Conservation (phyloP, 2,888 invertebrate genomes). For the Melinaea marsaeus region DNA sequence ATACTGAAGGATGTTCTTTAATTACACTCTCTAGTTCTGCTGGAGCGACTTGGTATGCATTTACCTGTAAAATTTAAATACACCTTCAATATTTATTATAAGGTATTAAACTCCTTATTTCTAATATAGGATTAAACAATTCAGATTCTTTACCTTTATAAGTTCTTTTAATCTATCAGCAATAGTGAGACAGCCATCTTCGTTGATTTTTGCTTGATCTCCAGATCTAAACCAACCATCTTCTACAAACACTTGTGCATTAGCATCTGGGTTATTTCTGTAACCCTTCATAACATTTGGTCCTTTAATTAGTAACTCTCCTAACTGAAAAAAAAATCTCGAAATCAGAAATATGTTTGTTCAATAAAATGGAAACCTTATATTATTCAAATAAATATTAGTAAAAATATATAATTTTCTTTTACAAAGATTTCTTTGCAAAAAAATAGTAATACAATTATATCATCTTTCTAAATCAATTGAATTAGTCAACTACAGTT, state of each 20-base stretch:
- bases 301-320: constrained; percentile 86
- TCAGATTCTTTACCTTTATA: constrained; percentile 80
- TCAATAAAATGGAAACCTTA: too few species aligned
- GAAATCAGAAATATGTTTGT: neutral
- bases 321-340: constrained; percentile 59
- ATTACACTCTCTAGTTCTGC: constrained; percentile 90
- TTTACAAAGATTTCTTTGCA: too few species aligned
- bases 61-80: constrained; percentile 64
- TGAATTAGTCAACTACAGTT: too few species aligned
- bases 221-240: constrained; percentile 87
- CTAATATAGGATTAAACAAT: neutral
- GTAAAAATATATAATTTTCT: too few species aligned
- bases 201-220: constrained; percentile 82
- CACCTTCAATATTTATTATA: neutral
- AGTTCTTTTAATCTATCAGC: constrained; percentile 88
- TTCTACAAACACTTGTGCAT: constrained; percentile 79
- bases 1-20: constrained; percentile 83
- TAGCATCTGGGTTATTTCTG: constrained; percentile 84
- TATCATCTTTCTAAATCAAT: too few species aligned
- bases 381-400: too few species aligned
- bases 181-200: constrained; percentile 81
- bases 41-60: constrained; percentile 88
- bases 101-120: too few species aligned
- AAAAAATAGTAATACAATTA: too few species aligned
- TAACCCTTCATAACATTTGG: constrained; percentile 91